Base-by-base conservation (phyloP, 1,140 invertebrate genomes). In the Euschistus heros region DNA sequence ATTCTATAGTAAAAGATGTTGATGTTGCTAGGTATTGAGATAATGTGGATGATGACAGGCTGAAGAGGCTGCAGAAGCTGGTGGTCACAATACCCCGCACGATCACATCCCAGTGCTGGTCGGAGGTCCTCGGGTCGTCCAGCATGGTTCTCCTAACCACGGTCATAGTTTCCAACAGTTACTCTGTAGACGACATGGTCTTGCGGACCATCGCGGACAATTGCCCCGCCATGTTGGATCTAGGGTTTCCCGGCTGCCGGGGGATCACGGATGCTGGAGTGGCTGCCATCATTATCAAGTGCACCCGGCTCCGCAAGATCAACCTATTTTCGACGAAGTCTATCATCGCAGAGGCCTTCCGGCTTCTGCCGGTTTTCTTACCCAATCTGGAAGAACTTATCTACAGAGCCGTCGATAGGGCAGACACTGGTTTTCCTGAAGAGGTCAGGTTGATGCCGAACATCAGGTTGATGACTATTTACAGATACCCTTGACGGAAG, bases 241-340 rank as follows among this genome's bases (percentile, higher is more conserved):
- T 65, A 4, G 42, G 37, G 1, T 14, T 65, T 2, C 64, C 64
- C 13, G 64, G 64, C 8, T 65, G 64, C 37, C 26, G 64, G 20
- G 13, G 50, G 7, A 24, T 65, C 33, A 65, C 47, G 2, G 42
- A 27, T 7, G 7, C 18, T 8, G 64, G 64, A 10, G 18, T 44
- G 20, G 27, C 55, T 18, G 13, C n/a, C 37, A 17, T 65, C 22
- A 44, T 65, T 1, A n/a, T 37, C 17, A 18, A 10, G 27, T 65
- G 64, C 42, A 13, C 30, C 8, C n/a, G 22, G 24, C 55, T 65
- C 30, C 2, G 2, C 22, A 60, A 37, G 14, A 33, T 65, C 5
- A 65, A 65, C 44, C 52, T 65, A 54, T 65, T 65, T 37, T 65
- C 64, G 33, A 60, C 55, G 0, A 59, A 42, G 54, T 33, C 26